Evolutionary conservation across 2,113 vertebrate species (phyloP).

Genomic region (Rissa tridactyla): DNA sequence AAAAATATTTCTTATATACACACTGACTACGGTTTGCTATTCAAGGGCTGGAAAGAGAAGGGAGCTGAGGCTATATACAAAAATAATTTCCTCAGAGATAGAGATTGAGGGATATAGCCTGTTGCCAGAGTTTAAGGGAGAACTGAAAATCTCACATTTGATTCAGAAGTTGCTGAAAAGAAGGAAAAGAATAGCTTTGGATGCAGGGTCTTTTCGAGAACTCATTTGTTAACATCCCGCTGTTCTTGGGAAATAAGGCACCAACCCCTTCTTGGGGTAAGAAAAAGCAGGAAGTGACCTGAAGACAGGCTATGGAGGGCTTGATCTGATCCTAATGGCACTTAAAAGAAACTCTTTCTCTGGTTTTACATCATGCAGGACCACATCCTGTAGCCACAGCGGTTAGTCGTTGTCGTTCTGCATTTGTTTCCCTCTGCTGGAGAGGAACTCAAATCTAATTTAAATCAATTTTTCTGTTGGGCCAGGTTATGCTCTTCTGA

Average conservation of each 20-base stretch:
- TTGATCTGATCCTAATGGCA: background rate
- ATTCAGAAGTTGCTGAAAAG: background rate
- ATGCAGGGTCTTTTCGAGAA: background rate
- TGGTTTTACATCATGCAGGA: background rate
- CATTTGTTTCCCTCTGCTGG: background rate
- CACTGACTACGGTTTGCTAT: background rate
- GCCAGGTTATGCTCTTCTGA: background rate
- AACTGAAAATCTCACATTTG: background rate
- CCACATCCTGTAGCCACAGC: background rate
- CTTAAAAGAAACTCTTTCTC: background rate
- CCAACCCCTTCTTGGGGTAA: background rate
- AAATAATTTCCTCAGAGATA: background rate
- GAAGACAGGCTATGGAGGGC: background rate
- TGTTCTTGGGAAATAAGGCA: background rate
- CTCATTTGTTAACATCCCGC: background rate
- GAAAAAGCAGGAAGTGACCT: background rate
- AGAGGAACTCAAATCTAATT: background rate
- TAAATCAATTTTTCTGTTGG: background rate
- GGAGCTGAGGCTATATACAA: background rate
- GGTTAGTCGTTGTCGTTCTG: background rate
- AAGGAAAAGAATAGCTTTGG: background rate
- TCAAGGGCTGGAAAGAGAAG: constrained; percentile 2
- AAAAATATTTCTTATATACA: background rate
- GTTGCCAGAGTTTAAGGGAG: background rate
- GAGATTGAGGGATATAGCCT: background rate